Conservation (phyloP, 2,888 invertebrate species). For the Stenchaetothrips biformis region DNA sequence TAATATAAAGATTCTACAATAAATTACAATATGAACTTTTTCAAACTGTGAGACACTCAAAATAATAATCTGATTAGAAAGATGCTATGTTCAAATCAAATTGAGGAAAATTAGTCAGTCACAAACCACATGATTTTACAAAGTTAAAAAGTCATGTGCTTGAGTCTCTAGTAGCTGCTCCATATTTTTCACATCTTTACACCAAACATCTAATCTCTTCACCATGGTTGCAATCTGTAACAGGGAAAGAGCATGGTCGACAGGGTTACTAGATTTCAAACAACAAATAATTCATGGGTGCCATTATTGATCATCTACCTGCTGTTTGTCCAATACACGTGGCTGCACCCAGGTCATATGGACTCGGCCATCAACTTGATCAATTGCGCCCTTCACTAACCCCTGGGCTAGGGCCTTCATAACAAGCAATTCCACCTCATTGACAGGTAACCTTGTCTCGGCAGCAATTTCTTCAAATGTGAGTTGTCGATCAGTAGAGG, state of each 20-base stretch:
- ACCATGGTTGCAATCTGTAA: slow-evolving; percentile 67
- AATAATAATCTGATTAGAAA: background rate
- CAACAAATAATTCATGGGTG: background rate
- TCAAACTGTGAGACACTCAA: background rate
- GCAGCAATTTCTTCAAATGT: slow-evolving; percentile 85
- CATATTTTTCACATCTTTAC: slow-evolving; percentile 67
- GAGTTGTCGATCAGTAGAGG: slow-evolving; percentile 78
- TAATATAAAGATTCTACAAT: background rate
- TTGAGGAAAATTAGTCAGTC: background rate
- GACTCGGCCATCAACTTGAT: slow-evolving; percentile 75
- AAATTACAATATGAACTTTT: background rate
- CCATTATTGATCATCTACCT: slow-evolving; percentile 45
- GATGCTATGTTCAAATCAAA: background rate
- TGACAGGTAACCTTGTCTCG: slow-evolving; percentile 75
- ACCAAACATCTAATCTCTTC: slow-evolving; percentile 65
- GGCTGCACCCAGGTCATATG: slow-evolving; percentile 85
- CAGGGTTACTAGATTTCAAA: background rate
- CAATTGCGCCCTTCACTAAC: slow-evolving; percentile 89
- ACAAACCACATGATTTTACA: slow-evolving; percentile 44
- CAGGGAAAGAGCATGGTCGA: slow-evolving; percentile 38
- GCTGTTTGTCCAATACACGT: slow-evolving; percentile 63
- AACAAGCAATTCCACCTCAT: slow-evolving; percentile 88
- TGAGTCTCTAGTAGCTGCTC: slow-evolving; percentile 66
- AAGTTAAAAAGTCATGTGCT: slow-evolving; percentile 72
- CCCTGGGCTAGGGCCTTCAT: slow-evolving; percentile 97